Conservation (phyloP, 2,888 invertebrate species). For the Campopleginae sp. region DNA sequence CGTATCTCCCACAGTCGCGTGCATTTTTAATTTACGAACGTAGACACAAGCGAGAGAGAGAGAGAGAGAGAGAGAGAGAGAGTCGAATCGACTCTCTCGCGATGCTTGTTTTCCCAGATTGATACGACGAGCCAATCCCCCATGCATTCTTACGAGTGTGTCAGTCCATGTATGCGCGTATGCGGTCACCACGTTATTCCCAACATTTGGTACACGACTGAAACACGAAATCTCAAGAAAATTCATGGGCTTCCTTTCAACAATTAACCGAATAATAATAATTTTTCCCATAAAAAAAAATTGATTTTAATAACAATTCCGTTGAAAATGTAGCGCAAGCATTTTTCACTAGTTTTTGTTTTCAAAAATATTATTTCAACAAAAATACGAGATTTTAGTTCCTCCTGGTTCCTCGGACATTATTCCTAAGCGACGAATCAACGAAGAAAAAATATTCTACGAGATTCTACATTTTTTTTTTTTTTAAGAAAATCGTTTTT, state of each 20-base stretch:
- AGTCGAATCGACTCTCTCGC: constrained; percentile 39
- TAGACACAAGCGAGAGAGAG: constrained; percentile 17
- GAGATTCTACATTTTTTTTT: not conserved
- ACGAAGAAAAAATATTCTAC: not conserved
- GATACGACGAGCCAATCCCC: constrained; percentile 67
- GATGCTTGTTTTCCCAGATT: constrained; percentile 65
- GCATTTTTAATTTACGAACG: constrained; percentile 31
- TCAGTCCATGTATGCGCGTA: constrained; percentile 20
- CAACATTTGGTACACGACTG: not conserved
- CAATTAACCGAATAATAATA: no score
- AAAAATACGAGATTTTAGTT: no score
- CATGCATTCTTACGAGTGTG: constrained; percentile 63
- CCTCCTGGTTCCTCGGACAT: no score
- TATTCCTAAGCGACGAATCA: no score
- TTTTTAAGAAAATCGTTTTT: not conserved
- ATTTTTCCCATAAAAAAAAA: no score
- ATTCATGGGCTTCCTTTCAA: no score
- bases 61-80: no score
- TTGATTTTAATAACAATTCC: no score
- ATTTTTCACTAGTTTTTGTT: not conserved
- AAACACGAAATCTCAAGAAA: not conserved
- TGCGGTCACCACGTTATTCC: not conserved
- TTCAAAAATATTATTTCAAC: not conserved
- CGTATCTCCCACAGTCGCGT: constrained; percentile 18
- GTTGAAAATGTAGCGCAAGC: no score